Percentiles rank a stretch among this genome's conserved stretches.
Evolutionary conservation across 2,888 invertebrate species (phyloP).

Genomic region (Deroplatys truncata): DNA sequence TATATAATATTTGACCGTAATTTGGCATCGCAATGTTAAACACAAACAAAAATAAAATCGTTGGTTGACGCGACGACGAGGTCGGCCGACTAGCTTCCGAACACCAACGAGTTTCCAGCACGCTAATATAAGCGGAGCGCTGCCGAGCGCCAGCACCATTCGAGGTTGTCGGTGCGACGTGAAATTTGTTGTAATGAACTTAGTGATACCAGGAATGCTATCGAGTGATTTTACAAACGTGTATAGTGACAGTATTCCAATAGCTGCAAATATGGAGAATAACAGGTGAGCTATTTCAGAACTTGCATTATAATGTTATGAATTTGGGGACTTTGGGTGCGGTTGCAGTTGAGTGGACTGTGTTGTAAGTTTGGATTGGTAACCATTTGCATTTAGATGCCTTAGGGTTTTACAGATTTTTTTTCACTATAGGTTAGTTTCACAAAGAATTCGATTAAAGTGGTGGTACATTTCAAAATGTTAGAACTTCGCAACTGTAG

Average conservation of each 20-base stretch:
- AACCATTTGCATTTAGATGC: background rate
- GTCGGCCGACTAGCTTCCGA: conserved; percentile 9
- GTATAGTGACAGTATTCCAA: conserved; percentile 26
- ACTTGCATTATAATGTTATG: background rate
- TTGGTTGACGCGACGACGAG: background rate
- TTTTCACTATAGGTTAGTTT: background rate
- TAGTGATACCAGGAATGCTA: conserved; percentile 10
- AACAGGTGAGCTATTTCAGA: conserved; percentile 25
- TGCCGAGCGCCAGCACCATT: background rate
- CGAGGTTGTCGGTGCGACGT: background rate
- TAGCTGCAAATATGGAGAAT: conserved; percentile 27
- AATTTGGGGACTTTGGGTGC: too few species aligned
- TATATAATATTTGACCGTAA: background rate
- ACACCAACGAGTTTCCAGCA: conserved; percentile 19
- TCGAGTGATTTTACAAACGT: conserved; percentile 25
- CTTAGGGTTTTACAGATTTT: background rate
- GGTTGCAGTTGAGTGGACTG: background rate
- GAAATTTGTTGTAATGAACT: background rate
- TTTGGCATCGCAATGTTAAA: background rate
- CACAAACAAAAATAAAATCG: background rate
- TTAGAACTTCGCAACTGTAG: background rate
- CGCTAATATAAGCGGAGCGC: conserved; percentile 9
- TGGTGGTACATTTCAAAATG: background rate
- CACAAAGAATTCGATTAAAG: background rate
- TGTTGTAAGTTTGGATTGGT: background rate